Evolutionary conservation across 2,888 invertebrate species (phyloP).

Genomic region (Oscheius sp.): DNA sequence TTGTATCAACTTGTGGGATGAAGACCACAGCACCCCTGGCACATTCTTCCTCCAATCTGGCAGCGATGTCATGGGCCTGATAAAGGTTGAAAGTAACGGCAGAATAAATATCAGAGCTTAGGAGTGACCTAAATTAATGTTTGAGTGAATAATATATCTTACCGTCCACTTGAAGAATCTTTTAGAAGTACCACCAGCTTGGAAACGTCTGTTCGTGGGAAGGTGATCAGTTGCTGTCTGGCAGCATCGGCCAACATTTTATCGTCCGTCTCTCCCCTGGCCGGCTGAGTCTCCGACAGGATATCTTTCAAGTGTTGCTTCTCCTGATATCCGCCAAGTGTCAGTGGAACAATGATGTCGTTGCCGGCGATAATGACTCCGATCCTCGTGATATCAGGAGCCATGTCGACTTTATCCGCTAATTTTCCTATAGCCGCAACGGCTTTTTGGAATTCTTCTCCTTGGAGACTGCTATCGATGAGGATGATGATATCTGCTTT

Average conservation of each 20-base stretch:
- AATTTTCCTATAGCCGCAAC: conserved; percentile 25
- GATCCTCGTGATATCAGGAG: conserved; percentile 54
- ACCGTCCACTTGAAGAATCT: neutral
- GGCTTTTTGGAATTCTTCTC: neutral
- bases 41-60: conserved; percentile 37
- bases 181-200: conserved; percentile 7
- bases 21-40: neutral
- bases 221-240: conserved; percentile 54
- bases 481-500: neutral
- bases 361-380: conserved; percentile 51
- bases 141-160: conserved; percentile 13
- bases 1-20: neutral
- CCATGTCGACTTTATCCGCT: conserved; percentile 46
- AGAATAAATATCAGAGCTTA: too few relatives aligned
- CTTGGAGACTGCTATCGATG: conserved; percentile 8
- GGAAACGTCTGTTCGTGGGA: conserved; percentile 41
- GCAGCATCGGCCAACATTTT: conserved; percentile 46
- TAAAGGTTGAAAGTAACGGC: too few relatives aligned
- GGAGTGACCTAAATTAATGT: too few relatives aligned
- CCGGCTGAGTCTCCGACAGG: neutral
- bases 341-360: conserved; percentile 54
- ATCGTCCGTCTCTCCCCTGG: conserved; percentile 18
- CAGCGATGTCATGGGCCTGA: too few relatives aligned
- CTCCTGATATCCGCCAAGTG: conserved; percentile 64
- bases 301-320: conserved; percentile 46